phyloP scores from a whole-genome alignment of 2,888 invertebrate genomes.

The Polyploca ridens region DNA sequence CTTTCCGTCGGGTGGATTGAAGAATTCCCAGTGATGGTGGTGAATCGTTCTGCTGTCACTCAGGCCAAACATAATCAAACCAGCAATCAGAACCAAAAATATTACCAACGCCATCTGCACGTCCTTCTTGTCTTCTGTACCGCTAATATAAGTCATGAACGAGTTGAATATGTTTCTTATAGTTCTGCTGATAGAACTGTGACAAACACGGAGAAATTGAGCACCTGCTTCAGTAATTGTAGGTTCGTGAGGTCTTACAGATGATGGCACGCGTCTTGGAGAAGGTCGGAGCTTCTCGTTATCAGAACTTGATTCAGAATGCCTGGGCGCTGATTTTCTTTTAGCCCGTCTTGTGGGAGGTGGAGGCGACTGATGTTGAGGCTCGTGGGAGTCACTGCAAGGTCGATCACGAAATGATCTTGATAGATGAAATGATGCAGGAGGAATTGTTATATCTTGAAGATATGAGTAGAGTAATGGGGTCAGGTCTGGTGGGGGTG shows the following conservation, averaged over 20 bases:
- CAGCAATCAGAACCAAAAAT: slow-evolving; percentile 90
- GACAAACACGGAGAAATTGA: slow-evolving; percentile 89
- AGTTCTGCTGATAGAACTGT: slow-evolving; percentile 85
- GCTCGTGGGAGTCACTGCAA: slow-evolving; percentile 65
- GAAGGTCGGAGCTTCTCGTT: slow-evolving; percentile 77
- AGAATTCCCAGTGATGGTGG: slow-evolving; percentile 94
- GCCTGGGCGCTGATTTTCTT: slow-evolving; percentile 65
- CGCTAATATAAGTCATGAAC: slow-evolving; percentile 85
- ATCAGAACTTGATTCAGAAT: slow-evolving; percentile 80
- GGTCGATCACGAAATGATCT: slow-evolving; percentile 66
- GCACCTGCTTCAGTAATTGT: slow-evolving; percentile 88
- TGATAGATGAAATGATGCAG: slow-evolving; percentile 74
- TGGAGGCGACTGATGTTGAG: slow-evolving; percentile 68
- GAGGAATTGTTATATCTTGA: slow-evolving; percentile 81
- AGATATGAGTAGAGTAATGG: slow-evolving; percentile 81
- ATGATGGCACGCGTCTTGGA: slow-evolving; percentile 65
- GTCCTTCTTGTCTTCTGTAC: slow-evolving; percentile 88
- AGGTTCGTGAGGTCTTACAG: slow-evolving; percentile 83
- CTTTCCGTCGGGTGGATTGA: slow-evolving; percentile 90
- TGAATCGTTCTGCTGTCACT: slow-evolving; percentile 90
- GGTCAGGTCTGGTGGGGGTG: slow-evolving; percentile 77
- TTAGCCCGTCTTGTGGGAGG: slow-evolving; percentile 79
- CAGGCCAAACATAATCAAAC: slow-evolving; percentile 89
- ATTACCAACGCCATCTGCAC: slow-evolving; percentile 91
- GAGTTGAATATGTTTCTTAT: slow-evolving; percentile 88